These are phyloP conservation scores for Sphaeridia pumilis DNA, from an alignment of 2,888 invertebrate genomes.

Conservation along the genomic window DNA sequence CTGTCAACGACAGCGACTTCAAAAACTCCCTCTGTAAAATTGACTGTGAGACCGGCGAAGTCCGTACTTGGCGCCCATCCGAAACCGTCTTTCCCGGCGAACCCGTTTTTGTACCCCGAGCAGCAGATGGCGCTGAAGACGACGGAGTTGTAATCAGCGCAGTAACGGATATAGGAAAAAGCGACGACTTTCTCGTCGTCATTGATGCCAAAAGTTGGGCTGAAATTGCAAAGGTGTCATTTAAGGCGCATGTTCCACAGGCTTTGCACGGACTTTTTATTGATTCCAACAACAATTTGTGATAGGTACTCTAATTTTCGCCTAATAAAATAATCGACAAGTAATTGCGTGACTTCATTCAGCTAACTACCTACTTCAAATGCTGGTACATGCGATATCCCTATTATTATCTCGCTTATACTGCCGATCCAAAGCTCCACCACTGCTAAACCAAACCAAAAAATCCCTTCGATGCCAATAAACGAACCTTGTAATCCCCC, in stretches of 20 bases:
- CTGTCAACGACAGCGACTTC: conserved; percentile 38
- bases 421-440: too few species aligned
- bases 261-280: conserved; percentile 38
- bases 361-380: too few species aligned
- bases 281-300: neutral
- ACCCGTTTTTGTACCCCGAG: conserved; percentile 42
- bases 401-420: too few species aligned
- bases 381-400: too few species aligned
- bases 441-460: too few species aligned
- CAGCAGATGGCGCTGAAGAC: conserved; percentile 41
- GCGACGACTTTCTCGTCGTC: conserved; percentile 37
- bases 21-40: conserved; percentile 37
- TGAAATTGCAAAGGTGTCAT: conserved; percentile 39
- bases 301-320: too few species aligned
- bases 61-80: conserved; percentile 20
- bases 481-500: too few species aligned
- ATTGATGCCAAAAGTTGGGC: conserved; percentile 40
- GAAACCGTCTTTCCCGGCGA: conserved; percentile 39
- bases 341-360: too few species aligned
- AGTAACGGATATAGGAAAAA: conserved; percentile 36
- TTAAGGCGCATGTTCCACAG: conserved; percentile 37
- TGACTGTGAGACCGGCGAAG: conserved; percentile 20
- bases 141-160: conserved; percentile 41
- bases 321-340: too few species aligned
- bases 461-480: too few species aligned